Conservation (phyloP, 2,888 invertebrate species). For the Germaria angustata region DNA sequence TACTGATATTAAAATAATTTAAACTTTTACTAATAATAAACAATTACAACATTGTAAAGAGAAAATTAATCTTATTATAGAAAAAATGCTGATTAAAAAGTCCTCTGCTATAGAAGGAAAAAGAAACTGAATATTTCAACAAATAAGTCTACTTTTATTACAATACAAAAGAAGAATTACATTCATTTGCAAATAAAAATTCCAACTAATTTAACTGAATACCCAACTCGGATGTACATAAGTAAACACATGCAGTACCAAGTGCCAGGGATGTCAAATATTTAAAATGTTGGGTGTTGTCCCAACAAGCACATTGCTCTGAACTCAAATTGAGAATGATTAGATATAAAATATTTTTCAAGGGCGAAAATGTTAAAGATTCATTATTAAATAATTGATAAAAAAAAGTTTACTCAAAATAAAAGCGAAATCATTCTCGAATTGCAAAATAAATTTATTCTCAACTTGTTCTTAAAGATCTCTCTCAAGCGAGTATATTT, state of each 20-base stretch:
- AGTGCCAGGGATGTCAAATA: constrained; percentile 31
- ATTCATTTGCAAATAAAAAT: constrained; percentile 5
- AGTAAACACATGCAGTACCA: neutral
- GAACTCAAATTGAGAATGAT: neutral
- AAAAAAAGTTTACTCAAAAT: no score
- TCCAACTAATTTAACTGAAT: constrained; percentile 29
- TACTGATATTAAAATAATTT: no score
- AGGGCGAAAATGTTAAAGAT: no score
- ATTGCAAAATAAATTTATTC: no score
- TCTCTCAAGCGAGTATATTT: no score
- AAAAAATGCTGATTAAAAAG: neutral
- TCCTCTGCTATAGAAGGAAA: neutral
- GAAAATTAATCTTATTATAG: neutral
- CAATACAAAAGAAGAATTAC: neutral
- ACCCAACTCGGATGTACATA: neutral
- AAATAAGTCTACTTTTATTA: neutral
- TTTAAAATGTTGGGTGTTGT: constrained; percentile 15
- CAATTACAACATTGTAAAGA: neutral
- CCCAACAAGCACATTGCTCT: neutral
- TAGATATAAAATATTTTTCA: neutral
- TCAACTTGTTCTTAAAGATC: no score
- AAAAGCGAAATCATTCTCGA: no score
- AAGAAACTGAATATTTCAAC: no score
- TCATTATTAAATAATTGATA: no score
- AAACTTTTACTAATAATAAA: no score